phyloP scores from a whole-genome alignment of 2,888 invertebrate species.

The Lochmaea crataegi region DNA sequence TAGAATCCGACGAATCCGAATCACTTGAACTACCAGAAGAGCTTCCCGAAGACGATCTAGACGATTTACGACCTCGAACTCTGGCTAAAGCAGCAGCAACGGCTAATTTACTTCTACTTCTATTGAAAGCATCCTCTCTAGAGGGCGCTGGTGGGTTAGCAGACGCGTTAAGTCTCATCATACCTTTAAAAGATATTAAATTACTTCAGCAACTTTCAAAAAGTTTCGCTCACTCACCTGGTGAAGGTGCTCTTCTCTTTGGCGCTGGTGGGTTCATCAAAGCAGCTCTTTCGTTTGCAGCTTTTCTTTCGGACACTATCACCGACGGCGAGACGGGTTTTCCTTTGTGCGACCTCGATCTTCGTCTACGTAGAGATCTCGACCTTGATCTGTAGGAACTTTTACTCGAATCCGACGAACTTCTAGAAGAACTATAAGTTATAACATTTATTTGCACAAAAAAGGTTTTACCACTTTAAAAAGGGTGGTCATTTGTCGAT shows the following conservation, averaged over 20 bases:
- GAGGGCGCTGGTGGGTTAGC: slow-evolving; percentile 71
- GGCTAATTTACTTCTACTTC: slow-evolving; percentile 61
- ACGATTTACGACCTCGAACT: slow-evolving; percentile 60
- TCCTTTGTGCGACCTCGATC: slow-evolving; percentile 65
- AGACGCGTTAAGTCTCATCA: slow-evolving; percentile 69
- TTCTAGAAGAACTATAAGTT: slow-evolving; percentile 59
- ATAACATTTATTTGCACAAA: slow-evolving; percentile 12
- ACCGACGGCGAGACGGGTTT: slow-evolving; percentile 71
- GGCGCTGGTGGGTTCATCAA: slow-evolving; percentile 83
- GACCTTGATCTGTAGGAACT: slow-evolving; percentile 66
- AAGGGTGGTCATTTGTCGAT: no score
- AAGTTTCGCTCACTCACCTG: slow-evolving; percentile 61
- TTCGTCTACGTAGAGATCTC: slow-evolving; percentile 62
- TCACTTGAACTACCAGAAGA: slow-evolving; percentile 69
- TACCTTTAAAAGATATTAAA: slow-evolving; percentile 52
- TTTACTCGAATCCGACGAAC: slow-evolving; percentile 60
- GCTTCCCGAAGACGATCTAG: slow-evolving; percentile 68
- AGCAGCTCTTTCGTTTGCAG: slow-evolving; percentile 75
- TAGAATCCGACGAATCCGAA: slow-evolving; percentile 69
- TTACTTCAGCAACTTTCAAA: neutral
- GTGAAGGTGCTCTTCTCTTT: slow-evolving; percentile 66
- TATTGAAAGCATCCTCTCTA: slow-evolving; percentile 60
- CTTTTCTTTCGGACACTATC: slow-evolving; percentile 73
- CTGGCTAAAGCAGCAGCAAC: slow-evolving; percentile 63
- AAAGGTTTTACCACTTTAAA: neutral